phyloP scores from a whole-genome alignment of 2,888 invertebrate genomes.

The Machimus rusticus region DNA sequence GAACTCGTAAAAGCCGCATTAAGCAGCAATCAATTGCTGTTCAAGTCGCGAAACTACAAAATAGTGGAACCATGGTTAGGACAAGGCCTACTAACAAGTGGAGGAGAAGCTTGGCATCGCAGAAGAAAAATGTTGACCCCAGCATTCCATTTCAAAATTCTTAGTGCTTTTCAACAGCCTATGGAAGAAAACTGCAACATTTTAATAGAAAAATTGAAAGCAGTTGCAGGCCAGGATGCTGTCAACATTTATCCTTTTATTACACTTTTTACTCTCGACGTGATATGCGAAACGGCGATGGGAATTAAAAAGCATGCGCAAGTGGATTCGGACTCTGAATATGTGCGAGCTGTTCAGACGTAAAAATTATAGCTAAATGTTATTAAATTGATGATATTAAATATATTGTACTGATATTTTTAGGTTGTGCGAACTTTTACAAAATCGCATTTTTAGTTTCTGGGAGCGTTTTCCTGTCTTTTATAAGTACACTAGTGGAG shows the following conservation, averaged over 20 bases:
- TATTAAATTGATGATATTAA: not conserved
- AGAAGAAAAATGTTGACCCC: constrained; percentile 78
- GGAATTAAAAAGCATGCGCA: constrained; percentile 79
- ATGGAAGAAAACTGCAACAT: constrained; percentile 73
- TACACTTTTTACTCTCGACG: constrained; percentile 61
- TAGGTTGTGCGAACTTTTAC: constrained; percentile 58
- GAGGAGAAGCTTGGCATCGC: constrained; percentile 69
- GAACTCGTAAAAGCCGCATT: constrained; percentile 57
- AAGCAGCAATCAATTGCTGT: constrained; percentile 54
- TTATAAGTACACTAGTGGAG: constrained; percentile 52
- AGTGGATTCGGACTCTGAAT: constrained; percentile 70
- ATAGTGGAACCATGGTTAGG: constrained; percentile 57
- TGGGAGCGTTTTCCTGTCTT: constrained; percentile 57
- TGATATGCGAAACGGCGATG: constrained; percentile 77
- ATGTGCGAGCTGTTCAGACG: constrained; percentile 75
- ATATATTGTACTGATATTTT: not conserved
- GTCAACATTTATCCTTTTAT: constrained; percentile 70
- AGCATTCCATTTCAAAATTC: constrained; percentile 80
- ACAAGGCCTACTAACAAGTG: constrained; percentile 57
- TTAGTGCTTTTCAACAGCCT: constrained; percentile 75
- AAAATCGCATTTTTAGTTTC: constrained; percentile 56
- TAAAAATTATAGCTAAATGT: constrained; percentile 58
- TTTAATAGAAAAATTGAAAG: constrained; percentile 62
- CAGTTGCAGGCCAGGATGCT: constrained; percentile 57
- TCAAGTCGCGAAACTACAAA: constrained; percentile 56